Base-by-base conservation (phyloP, 2,888 invertebrate species). In the Strigamia crassipes region DNA sequence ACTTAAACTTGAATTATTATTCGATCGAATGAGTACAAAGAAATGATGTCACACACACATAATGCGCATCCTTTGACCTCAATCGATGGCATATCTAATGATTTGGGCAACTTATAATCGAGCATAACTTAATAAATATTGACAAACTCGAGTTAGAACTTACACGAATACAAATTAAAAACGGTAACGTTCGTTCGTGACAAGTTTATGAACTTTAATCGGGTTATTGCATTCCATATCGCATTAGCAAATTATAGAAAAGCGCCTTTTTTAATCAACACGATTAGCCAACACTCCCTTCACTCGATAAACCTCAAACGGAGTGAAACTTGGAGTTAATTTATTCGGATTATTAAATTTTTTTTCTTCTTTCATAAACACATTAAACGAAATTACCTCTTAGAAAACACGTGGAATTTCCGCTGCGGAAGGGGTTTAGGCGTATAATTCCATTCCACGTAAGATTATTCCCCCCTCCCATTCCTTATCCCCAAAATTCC, bases 201-300 rank as follows among this genome's bases (percentile, higher is more conserved):
- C 73, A 73, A 73, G 73, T 73, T 73, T 73, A 73, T 73, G 73
- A 73, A 73, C 73, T 73, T 73, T 73, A 73, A 73, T 73, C 73
- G 23, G 73, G 73, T 73, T 73, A 73, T 73, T 23, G 31, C 23
- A 73, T 73, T 31, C 73, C 73, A 73, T 73, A 73, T 73, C 13
- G 27, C 73, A 73, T 73, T 73, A 73, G 73, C 23, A 73, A 73
- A 73, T 73, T 73, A 73, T 73, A 73, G 73, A 73, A 73, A 31
- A 5, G 9, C 73, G 23, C 21, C 21, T 66, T 73, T 73, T 31
- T 31, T 73, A 31, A 21, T 23, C 23, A 66, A 66, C 12, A 18
- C 56, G 18, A 56, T 46, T 12, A 56, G 18, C 15, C 46, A 56
- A 56, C 56, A 56, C 56, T 56, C 56, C 56, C 56, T n/a, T 56